Base-by-base conservation (phyloP, 2,888 invertebrate genomes). In the Cheilosia grossa region DNA sequence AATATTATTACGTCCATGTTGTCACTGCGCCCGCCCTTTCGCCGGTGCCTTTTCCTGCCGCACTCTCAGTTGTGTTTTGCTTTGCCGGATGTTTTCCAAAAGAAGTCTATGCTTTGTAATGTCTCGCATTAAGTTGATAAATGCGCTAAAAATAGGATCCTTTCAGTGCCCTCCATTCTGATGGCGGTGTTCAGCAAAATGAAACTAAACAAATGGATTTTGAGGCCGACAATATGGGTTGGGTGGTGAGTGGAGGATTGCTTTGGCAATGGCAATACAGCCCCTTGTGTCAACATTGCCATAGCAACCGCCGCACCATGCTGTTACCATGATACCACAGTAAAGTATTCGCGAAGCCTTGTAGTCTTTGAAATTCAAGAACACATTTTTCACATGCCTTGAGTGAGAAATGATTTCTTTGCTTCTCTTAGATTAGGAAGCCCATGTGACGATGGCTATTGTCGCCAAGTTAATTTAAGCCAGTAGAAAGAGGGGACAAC, bases 371-470 rank as follows among this genome's bases (percentile, higher is more conserved):
- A 54, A 73, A 73, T 66, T 61, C 53, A 44, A 66, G 51, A 73
- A 54, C 27, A 44, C 51, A 64, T 64, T 72, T 58, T 51, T 69
- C 51, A 66, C 42, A 53, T 27, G 47, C 24, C 53, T 7, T 73
- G 73, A 73, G 59, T 80, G 66, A 67, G 53, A 61, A 80, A 73
- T 80, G 66, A 67, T 80, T 80, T 73, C 59, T 73, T 59, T 44
- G 56, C 37, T 73, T 66, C 44, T 42, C 49, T 66, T 15, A 53
- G 24, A 61, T 67, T 72, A 59, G 66, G 13, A 66, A 19, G 51
- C 40, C 21, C 37, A 33, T 19, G 53, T 10, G 42, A 66, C 33
- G 15, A 37, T 59, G 49, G 59, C 61, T 51, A 42, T 37, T 61
- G 47, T 47, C 61, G 53, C 37, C 59, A 67, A 73, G 66, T 61